These are phyloP conservation scores for Baryphthengus martii DNA, from an alignment of 2,113 vertebrate genomes.

Conservation along the genomic window DNA sequence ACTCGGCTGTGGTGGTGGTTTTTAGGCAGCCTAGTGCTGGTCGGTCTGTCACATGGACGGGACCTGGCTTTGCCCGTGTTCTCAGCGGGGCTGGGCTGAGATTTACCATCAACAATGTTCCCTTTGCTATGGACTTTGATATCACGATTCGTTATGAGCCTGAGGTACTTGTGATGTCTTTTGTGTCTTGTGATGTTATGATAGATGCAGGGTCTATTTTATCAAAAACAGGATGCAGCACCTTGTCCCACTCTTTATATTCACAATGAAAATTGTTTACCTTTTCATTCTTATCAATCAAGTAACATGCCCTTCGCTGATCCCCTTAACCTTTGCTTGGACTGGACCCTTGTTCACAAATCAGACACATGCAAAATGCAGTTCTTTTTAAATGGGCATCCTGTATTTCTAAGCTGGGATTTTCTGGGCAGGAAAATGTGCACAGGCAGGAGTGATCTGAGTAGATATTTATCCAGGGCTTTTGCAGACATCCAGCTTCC, in stretches of 20 bases:
- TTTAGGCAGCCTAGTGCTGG: conserved; percentile 60
- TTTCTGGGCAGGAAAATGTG: neutral
- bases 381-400: neutral
- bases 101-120: conserved; percentile 80
- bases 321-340: neutral
- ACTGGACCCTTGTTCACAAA: neutral
- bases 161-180: conserved; percentile 71
- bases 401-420: neutral
- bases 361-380: neutral
- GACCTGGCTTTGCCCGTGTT: conserved; percentile 78
- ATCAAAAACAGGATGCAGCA: neutral
- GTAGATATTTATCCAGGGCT: neutral
- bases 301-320: neutral
- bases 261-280: neutral
- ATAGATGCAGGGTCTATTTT: neutral
- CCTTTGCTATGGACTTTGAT: conserved; percentile 78
- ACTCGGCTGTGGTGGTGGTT: conserved; percentile 57
- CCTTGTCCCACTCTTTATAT: neutral
- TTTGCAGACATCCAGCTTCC: neutral
- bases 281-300: neutral
- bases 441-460: neutral
- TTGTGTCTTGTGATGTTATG: neutral
- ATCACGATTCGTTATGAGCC: conserved; percentile 79
- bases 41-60: conserved; percentile 78
- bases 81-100: conserved; percentile 77